A percentile compares a stretch with the other conserved stretches of the same genome.
Evolutionary conservation across 2,888 invertebrate genomes (phyloP).

Genomic region (Caenorhabditis macrosperma): DNA sequence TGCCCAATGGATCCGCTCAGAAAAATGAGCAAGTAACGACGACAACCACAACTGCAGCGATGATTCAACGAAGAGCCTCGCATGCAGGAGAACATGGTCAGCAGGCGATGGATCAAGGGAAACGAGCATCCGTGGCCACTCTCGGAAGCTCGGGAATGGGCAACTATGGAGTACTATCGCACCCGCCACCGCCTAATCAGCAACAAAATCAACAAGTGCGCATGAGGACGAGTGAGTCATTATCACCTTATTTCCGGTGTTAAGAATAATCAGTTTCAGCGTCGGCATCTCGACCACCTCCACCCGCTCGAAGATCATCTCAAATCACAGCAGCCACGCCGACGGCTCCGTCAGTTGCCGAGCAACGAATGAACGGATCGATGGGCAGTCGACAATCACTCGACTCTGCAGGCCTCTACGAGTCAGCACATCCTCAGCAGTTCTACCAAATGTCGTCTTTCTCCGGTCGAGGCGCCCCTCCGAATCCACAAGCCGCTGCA

Average conservation of each 20-base stretch:
- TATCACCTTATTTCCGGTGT: background rate
- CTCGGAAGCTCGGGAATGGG: slow-evolving; percentile 14
- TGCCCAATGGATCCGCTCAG: background rate
- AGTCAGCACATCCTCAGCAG: slow-evolving; percentile 38
- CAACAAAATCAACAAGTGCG: slow-evolving; percentile 39
- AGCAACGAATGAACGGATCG: slow-evolving; percentile 64
- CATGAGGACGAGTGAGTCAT: slow-evolving; percentile 61
- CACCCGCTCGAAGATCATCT: slow-evolving; percentile 80
- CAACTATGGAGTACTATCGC: slow-evolving; percentile 16
- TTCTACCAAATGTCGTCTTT: slow-evolving; percentile 52
- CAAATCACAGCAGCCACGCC: slow-evolving; percentile 80
- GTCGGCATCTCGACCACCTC: slow-evolving; percentile 82
- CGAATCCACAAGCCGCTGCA: background rate
- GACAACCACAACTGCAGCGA: background rate
- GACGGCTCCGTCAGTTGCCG: slow-evolving; percentile 77
- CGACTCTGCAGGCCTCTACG: slow-evolving; percentile 62
- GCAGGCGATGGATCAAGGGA: slow-evolving; percentile 12
- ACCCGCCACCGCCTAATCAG: slow-evolving; percentile 12
- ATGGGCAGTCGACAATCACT: slow-evolving; percentile 68
- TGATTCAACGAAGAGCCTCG: slow-evolving; percentile 47
- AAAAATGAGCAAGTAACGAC: slow-evolving; percentile 7
- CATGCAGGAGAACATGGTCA: slow-evolving; percentile 37
- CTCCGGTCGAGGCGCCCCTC: background rate
- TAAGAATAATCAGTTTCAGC: slow-evolving; percentile 25
- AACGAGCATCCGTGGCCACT: slow-evolving; percentile 39